Base-by-base conservation (phyloP, 2,797 vertebrate species). In the Tokudaia muenninki region DNA sequence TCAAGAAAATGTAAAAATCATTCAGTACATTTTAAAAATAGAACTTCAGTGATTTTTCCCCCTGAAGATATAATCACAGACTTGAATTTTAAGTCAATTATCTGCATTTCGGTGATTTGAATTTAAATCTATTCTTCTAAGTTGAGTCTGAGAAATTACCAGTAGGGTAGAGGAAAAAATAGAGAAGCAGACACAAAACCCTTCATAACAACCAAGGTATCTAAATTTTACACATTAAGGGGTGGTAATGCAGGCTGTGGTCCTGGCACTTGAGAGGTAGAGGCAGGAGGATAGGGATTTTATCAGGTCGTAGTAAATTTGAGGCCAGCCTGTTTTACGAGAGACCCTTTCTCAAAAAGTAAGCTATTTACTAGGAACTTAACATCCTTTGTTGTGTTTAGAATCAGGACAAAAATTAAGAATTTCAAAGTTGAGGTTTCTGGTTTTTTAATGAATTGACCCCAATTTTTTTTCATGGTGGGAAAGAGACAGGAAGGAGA, bases 51-150 rank as follows among this genome's bases (percentile, higher is more conserved):
- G 91, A 88, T 94, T 65, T 87, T 78, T 10, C 29, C 34, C 77
- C 37, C 78, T 79, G 31, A 95, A 86, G 81, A 95, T 78, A 79
- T 78, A 84, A 96, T 95, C 47, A 89, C 2, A 82, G n/a, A 19
- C 50, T 96, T 95, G 82, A 96, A 96, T 94, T 95, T 92, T 90
- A 84, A 93, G 70, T 84, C 57, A 74, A 70, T 95, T 70, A 95
- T 81, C n/a, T 81, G 34, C 44, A 87, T 81, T 80, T 92, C 91
- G 77, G 74, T 7, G n/a, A 79, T 77, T 87, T 89, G 57, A 72
- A 94, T 90, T 92, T 63, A 92, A 95, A 90, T 83, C 63, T 84
- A 72, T n/a, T 52, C 74, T 90, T 70, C 94, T 84, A 81, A 96
- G 74, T 80, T 50, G 81, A 90, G 75, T 87, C 70, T 96, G 80